Base-by-base conservation (phyloP, 53 echinoderm and acorn worm genomes). In the Mesocentrotus franciscanus region DNA sequence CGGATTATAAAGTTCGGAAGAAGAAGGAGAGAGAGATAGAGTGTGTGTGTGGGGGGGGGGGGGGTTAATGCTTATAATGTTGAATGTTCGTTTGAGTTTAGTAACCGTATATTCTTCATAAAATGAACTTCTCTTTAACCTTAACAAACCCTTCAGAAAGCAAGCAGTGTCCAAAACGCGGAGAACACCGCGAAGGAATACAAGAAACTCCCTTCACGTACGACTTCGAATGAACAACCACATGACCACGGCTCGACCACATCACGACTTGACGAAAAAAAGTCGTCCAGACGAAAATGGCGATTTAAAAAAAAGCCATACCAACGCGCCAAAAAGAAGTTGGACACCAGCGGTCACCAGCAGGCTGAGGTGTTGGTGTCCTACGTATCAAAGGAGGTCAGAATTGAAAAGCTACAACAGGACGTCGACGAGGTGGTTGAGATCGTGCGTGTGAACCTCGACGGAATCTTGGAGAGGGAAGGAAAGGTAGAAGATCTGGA, bases 381-480 rank as follows among this genome's bases (percentile, higher is more conserved):
- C 16, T 27, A 27, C 29, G n/a, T 58, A 87, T 9, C 87, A 1
- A 11, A 87, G n/a, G 57, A 56, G 20, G 58, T 57, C 26, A 57
- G 57, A 58, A 12, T 87, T 4, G 58, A 87, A 10, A 26, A 87
- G 58, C 60, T 91, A 11, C 91, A 66, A 13, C 66, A 64, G 68
- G 91, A 91, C 66, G 91, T 91, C 22, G 91, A 91, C 9, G 91
- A 91, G 68, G 91, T 91, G 66, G 14, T 66, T 24, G 91, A 91
- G 13, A 62, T 91, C 22, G 91, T 91, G 64, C 91, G 68, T 20
- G 39, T 0, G 5, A 91, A 91, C 66, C 35, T 91, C 91, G 91
- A 91, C 0, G 61, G 62, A 66, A 39, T 91, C 35, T 91, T 91
- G 36, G 64, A 64, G 13, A 91, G 91, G 20, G 91, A 91, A 1